Percentiles rank a stretch among this genome's conserved stretches.
Conservation (phyloP, 2,888 invertebrate genomes). For the Lasius fuliginosus region DNA sequence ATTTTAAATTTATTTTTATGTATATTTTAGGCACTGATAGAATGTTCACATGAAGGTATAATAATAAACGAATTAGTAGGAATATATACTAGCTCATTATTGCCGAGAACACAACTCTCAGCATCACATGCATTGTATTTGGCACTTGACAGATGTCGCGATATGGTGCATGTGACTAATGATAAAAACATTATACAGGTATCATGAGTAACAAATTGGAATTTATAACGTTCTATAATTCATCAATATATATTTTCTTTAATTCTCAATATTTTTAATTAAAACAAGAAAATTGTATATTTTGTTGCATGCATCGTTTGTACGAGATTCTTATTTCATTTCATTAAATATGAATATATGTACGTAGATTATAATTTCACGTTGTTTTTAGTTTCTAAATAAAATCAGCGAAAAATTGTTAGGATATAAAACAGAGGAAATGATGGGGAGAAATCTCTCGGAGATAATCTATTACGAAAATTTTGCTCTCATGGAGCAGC, state of each 20-base stretch:
- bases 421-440: slow-evolving; percentile 90
- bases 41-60: slow-evolving; percentile 87
- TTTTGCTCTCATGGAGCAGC: slow-evolving; percentile 88
- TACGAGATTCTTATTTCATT: not conserved
- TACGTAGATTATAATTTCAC: slow-evolving; percentile 23
- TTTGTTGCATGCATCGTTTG: not conserved
- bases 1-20: not conserved
- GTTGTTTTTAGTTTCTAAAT: slow-evolving; percentile 92
- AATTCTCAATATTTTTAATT: not conserved
- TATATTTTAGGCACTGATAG: slow-evolving; percentile 86
- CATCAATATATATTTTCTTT: slow-evolving; percentile 13
- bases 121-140: slow-evolving; percentile 94
- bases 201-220: slow-evolving; percentile 52
- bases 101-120: slow-evolving; percentile 92
- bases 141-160: slow-evolving; percentile 95
- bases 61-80: slow-evolving; percentile 91
- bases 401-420: slow-evolving; percentile 94
- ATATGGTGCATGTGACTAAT: slow-evolving; percentile 95
- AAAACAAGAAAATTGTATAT: not conserved
- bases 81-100: slow-evolving; percentile 92
- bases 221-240: slow-evolving; percentile 18
- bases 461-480: slow-evolving; percentile 88
- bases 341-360: not conserved
- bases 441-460: slow-evolving; percentile 88
- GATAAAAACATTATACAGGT: slow-evolving; percentile 93